These are phyloP conservation scores for Pangasius sanitwongsei DNA, from an alignment of 2,797 vertebrate genomes.

Conservation along the genomic window DNA sequence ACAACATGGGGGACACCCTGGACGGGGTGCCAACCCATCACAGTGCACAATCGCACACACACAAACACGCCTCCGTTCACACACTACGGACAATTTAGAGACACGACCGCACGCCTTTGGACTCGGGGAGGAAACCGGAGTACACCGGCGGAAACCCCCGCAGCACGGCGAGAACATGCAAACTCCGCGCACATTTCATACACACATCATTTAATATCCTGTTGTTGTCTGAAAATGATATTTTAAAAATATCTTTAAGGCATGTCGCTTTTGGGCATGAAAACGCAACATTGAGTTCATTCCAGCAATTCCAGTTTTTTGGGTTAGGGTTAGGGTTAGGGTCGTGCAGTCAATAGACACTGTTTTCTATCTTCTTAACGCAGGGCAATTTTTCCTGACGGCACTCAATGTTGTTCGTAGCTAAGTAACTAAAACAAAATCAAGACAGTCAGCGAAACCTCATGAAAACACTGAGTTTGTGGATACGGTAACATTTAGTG, in stretches of 20 bases:
- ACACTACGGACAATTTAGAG: no score
- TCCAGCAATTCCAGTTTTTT: neutral
- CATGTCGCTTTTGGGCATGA: neutral
- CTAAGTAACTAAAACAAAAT: neutral
- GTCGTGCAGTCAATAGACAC: neutral
- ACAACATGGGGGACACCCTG: no score
- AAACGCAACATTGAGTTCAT: neutral
- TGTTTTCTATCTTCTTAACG: neutral
- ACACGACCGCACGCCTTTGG: no score
- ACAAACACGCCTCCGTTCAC: no score
- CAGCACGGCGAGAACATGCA: no score
- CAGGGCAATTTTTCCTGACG: neutral
- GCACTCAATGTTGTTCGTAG: neutral
- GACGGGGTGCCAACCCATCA: no score
- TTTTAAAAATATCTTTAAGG: neutral
- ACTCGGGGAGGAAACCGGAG: no score
- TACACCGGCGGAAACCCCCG: no score
- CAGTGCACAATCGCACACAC: no score
- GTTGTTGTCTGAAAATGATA: neutral
- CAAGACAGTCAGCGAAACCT: neutral
- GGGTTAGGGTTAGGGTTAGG: neutral
- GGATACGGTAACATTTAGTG: neutral
- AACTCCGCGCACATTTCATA: no score
- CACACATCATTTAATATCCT: neutral
- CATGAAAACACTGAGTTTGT: neutral